Conservation (phyloP, 2,888 invertebrate genomes). For the Anarsia innoxiella region DNA sequence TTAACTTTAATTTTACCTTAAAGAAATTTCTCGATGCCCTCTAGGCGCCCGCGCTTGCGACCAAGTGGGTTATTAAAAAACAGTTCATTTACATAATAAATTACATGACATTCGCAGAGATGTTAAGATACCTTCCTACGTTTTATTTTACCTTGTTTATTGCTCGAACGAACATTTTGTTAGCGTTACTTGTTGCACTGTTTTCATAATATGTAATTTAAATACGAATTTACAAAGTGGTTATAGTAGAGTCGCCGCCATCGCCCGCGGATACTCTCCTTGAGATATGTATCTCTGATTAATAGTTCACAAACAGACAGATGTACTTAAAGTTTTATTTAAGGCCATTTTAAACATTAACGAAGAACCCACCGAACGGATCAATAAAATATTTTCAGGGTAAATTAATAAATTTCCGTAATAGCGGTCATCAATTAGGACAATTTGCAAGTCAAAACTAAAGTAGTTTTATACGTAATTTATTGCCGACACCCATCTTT, state of each 20-base stretch:
- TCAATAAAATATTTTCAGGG: slow-evolving; percentile 11
- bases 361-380: slow-evolving; percentile 5
- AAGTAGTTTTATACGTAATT: slow-evolving; percentile 22
- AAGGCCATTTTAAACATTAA: slow-evolving; percentile 1
- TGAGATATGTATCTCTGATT: slow-evolving; percentile 11
- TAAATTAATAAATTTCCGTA: slow-evolving; percentile 24
- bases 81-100: slow-evolving; percentile 33
- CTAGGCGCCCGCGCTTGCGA: slow-evolving; percentile 15
- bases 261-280: slow-evolving; percentile 2
- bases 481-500: slow-evolving; percentile 18
- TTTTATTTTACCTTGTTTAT: slow-evolving; percentile 15
- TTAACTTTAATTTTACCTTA: slow-evolving; percentile 4
- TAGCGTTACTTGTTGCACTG: neutral
- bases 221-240: no score
- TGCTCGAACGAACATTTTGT: slow-evolving; percentile 8
- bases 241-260: no score
- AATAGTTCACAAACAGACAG: slow-evolving; percentile 10
- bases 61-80: slow-evolving; percentile 28
- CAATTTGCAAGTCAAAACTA: slow-evolving; percentile 26
- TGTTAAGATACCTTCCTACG: slow-evolving; percentile 16
- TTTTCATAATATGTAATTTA: no score
- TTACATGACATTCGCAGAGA: slow-evolving; percentile 22
- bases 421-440: slow-evolving; percentile 19
- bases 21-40: slow-evolving; percentile 24
- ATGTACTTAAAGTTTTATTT: slow-evolving; percentile 6